Evolutionary conservation across 2,797 vertebrate genomes (phyloP).

Genomic region (Phylloscopus collybita): DNA sequence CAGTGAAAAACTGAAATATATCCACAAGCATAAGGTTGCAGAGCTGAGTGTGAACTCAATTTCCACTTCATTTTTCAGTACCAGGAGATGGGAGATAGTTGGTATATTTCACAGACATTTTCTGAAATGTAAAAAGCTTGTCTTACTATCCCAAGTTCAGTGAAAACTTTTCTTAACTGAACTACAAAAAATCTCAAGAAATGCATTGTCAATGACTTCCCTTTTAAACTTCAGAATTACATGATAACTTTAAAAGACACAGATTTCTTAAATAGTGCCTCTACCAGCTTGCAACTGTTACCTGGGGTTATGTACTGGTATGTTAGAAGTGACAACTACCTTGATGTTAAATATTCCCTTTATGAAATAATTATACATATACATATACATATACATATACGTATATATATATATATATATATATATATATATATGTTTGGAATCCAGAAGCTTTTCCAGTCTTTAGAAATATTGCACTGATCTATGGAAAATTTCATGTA

Average conservation of each 20-base stretch:
- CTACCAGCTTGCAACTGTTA: background rate
- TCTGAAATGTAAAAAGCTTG: background rate
- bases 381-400: too few relatives aligned
- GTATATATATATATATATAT: too few relatives aligned
- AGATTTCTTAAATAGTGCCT: background rate
- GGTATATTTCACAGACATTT: background rate
- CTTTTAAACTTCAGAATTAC: background rate
- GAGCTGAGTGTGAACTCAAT: background rate
- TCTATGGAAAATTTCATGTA: background rate
- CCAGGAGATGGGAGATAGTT: background rate
- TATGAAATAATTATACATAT: background rate
- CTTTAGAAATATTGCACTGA: background rate
- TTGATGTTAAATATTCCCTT: background rate
- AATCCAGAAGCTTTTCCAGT: background rate
- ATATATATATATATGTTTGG: background rate
- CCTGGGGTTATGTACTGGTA: fast-evolving
- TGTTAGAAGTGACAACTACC: background rate
- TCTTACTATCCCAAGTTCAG: background rate
- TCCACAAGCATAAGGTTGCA: background rate
- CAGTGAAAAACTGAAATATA: background rate
- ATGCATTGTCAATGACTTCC: background rate
- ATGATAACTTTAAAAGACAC: background rate
- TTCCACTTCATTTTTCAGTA: background rate
- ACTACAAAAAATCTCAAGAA: background rate
- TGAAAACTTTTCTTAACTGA: background rate